These are phyloP conservation scores for Elymnias hypermnestra DNA, from an alignment of 1,140 invertebrate species.

Conservation along the genomic window DNA sequence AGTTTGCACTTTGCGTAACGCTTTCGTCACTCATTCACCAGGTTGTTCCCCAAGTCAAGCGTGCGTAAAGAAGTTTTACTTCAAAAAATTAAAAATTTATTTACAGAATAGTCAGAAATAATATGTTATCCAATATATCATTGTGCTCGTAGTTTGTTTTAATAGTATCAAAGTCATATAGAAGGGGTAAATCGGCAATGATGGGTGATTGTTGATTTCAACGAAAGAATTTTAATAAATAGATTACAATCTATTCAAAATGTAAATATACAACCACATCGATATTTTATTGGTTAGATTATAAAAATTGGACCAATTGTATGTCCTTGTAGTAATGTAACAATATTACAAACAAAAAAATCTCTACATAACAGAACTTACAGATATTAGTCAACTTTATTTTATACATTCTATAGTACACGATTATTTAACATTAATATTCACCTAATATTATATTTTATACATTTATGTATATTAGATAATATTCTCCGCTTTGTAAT, in stretches of 20 bases:
- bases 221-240: constrained; percentile 57
- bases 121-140: no score
- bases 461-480: constrained; percentile 73
- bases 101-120: no score
- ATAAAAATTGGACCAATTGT: constrained; percentile 74
- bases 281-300: constrained; percentile 75
- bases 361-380: constrained; percentile 76
- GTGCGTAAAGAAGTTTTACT: no score
- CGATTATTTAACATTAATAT: constrained; percentile 71
- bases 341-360: constrained; percentile 76
- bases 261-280: constrained; percentile 70
- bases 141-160: no score
- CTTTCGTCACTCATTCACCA: no score
- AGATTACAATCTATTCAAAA: constrained; percentile 43
- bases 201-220: constrained; percentile 43
- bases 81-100: no score
- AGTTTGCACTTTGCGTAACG: no score
- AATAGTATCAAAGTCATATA: no score
- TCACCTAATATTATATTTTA: constrained; percentile 65
- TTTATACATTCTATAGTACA: constrained; percentile 73
- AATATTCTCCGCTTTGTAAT: constrained; percentile 71
- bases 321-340: constrained; percentile 69
- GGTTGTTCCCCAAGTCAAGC: no score
- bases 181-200: constrained; percentile 24
- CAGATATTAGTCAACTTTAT: constrained; percentile 74